A percentile compares a stretch with the other conserved stretches of the same genome.
phyloP scores from a whole-genome alignment of 2,888 invertebrate genomes.

The Sturmia bella region DNA sequence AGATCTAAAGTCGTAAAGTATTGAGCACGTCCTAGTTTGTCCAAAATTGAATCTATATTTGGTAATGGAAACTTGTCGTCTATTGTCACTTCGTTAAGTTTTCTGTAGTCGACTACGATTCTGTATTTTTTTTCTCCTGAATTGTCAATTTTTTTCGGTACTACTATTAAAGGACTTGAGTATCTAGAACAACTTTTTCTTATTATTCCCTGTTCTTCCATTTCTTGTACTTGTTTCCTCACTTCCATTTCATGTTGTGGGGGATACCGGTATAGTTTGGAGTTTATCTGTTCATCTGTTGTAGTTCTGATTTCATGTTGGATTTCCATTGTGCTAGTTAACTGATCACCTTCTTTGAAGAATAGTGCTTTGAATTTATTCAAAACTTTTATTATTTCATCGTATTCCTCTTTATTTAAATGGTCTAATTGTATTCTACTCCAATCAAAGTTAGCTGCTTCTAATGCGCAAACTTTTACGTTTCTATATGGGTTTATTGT shows the following conservation, averaged over 20 bases:
- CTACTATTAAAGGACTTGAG: slow-evolving; percentile 51
- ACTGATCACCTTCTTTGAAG: slow-evolving; percentile 31
- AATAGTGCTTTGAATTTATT: slow-evolving; percentile 23
- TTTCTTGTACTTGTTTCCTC: slow-evolving; percentile 51
- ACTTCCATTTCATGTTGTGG: slow-evolving; percentile 52
- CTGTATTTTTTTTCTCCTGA: slow-evolving; percentile 25
- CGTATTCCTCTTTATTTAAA: background rate
- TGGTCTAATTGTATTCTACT: slow-evolving; percentile 1
- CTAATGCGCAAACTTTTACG: slow-evolving; percentile 12
- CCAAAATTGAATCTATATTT: background rate
- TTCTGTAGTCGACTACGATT: background rate
- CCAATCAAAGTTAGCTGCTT: background rate
- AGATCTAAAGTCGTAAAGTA: slow-evolving; percentile 36
- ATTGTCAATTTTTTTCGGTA: slow-evolving; percentile 47
- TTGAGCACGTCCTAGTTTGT: background rate
- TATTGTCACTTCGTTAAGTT: slow-evolving; percentile 14
- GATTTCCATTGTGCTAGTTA: slow-evolving; percentile 14
- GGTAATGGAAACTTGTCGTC: slow-evolving; percentile 21
- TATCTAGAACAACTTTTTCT: slow-evolving; percentile 50
- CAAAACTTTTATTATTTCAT: background rate
- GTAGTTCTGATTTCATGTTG: slow-evolving; percentile 34
- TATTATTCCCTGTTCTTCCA: slow-evolving; percentile 45
- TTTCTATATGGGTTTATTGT: slow-evolving; percentile 14
- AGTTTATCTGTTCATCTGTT: slow-evolving; percentile 43
- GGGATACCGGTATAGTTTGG: slow-evolving; percentile 54